Base-by-base conservation (phyloP, 2,888 invertebrate species). In the Habroteleia sp. region DNA sequence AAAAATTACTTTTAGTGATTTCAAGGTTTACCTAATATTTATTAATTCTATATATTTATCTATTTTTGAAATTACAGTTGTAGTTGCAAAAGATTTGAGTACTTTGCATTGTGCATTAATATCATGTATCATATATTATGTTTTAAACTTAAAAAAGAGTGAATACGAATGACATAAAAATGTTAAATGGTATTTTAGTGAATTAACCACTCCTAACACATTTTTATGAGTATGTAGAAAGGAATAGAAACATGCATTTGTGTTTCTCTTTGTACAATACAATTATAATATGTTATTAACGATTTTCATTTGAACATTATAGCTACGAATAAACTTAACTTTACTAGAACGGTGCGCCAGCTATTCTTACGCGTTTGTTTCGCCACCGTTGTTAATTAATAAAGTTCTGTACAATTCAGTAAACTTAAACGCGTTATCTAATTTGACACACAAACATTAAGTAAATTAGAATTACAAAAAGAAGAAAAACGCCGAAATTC, bases 261-360 rank as follows among this genome's bases (percentile, higher is more conserved):
- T 39, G 17, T 56, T 56, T 56, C 20, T 20, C 20, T 31, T 56
- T 56, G 41, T 31, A 20, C 31, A 31, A 25, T 31, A 14, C 29
- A 41, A 56, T 41, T 23, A 42, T 25, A 41, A 16, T 56, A 56
- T 41, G 14, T 56, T 56, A 56, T 42, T 54, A 41, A 54, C 41
- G 25, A 41, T 41, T 13, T 25, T 54, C 29, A 29, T 54, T 41
- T 41, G 41, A 17, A 23, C 5, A 25, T 52, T 37, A 35, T 29
- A 54, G 11, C 29, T 29, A 29, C 20, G 41, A 41, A 41, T 41
- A 54, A 54, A 54, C 29, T 54, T 39, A 54, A 25, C 7, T 39
- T 33, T 29, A 11, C 2, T 6, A 2, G 17, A 8, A n/a, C 8
- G 3, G n/a, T 17, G 8, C 29, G 35, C 17, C 4, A 41, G 33